These are phyloP conservation scores for Argyrosomus regius DNA, from an alignment of 2,797 vertebrate genomes.

Conservation along the genomic window DNA sequence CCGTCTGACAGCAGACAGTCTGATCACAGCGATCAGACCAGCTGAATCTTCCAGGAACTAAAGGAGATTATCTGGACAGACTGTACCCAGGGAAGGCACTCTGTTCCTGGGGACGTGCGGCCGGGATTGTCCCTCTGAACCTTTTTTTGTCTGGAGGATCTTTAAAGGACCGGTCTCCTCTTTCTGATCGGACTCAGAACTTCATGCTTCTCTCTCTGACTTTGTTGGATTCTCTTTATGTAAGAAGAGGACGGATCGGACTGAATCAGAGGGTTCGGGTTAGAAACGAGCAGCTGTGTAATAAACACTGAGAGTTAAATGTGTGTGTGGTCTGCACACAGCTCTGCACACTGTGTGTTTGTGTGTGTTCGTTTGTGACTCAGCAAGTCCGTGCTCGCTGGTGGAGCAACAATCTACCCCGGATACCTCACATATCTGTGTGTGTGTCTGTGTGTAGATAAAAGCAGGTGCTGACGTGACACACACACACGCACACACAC, in stretches of 20 bases:
- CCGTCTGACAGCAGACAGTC: background rate
- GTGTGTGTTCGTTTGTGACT: slow-evolving; percentile 48
- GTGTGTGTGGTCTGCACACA: slow-evolving; percentile 18
- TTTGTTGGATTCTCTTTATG: background rate
- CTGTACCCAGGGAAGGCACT: slow-evolving; percentile 36
- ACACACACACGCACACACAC: slow-evolving; percentile 17
- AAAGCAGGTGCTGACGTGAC: slow-evolving; percentile 53
- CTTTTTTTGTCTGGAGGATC: background rate
- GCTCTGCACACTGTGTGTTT: background rate
- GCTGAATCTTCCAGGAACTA: slow-evolving; percentile 51
- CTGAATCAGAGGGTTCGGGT: too few relatives aligned
- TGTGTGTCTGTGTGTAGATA: slow-evolving; percentile 46
- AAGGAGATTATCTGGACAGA: slow-evolving; percentile 34
- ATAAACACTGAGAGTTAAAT: background rate
- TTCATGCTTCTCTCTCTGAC: background rate
- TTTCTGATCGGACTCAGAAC: background rate
- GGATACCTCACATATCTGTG: slow-evolving; percentile 63
- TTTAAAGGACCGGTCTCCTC: too few relatives aligned
- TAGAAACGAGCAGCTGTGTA: background rate
- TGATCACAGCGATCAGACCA: slow-evolving; percentile 14
- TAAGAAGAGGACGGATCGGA: background rate
- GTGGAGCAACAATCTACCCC: slow-evolving; percentile 51
- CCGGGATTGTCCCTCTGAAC: background rate
- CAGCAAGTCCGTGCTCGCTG: slow-evolving; percentile 47
- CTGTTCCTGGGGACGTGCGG: slow-evolving; percentile 16